Percentiles rank a stretch among this genome's conserved stretches.
These are phyloP conservation scores for Prunella strophiata DNA, from an alignment of 2,797 vertebrate genomes.

Conservation along the genomic window DNA sequence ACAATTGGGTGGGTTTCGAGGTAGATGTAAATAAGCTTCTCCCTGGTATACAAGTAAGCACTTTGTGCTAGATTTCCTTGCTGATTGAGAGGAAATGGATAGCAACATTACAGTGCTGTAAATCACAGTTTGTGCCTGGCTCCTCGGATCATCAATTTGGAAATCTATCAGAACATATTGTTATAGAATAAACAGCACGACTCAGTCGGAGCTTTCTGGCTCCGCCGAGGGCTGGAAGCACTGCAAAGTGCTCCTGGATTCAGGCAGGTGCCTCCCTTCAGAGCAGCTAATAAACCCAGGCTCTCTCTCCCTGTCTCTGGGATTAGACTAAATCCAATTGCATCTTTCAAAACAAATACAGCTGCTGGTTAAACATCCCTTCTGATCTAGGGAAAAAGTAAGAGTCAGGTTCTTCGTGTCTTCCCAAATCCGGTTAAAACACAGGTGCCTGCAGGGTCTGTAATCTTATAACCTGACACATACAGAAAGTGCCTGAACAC, in stretches of 20 bases:
- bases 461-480: background rate
- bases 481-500: background rate
- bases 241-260: background rate
- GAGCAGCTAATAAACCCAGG: conserved; percentile 21
- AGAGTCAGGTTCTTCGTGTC: background rate
- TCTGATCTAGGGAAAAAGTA: background rate
- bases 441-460: background rate
- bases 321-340: conserved; percentile 54
- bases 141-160: conserved; percentile 24
- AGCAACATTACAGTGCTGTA: background rate
- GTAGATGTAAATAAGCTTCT: conserved; percentile 45
- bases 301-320: background rate
- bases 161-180: conserved; percentile 26
- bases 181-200: background rate
- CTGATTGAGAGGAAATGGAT: conserved; percentile 29
- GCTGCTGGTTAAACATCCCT: conserved; percentile 40
- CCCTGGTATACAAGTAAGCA: background rate
- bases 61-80: conserved; percentile 10
- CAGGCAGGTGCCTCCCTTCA: background rate
- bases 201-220: background rate
- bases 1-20: background rate
- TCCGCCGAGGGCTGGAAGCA: background rate
- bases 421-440: conserved; percentile 19
- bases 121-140: conserved; percentile 11
- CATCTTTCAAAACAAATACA: conserved; percentile 57